Evolutionary conservation across 2,888 invertebrate genomes (phyloP).

Genomic region (Agrotis ipsilon): DNA sequence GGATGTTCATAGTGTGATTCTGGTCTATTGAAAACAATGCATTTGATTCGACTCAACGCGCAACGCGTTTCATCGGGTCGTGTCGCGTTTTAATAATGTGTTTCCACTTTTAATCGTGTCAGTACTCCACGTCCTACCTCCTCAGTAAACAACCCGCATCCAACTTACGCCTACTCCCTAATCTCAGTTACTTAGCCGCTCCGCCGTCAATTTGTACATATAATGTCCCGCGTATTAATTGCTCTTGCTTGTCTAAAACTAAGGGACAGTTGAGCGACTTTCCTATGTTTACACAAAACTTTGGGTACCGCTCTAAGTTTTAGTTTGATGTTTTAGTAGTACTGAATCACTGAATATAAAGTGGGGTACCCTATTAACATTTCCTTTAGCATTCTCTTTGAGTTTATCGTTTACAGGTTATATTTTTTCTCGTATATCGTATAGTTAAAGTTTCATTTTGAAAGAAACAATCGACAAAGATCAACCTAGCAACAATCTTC

Average conservation of each 20-base stretch:
- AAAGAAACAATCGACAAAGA: too few relatives aligned
- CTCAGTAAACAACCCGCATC: constrained; percentile 50
- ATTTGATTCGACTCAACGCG: too few relatives aligned
- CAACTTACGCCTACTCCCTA: constrained; percentile 55
- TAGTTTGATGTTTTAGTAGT: background rate
- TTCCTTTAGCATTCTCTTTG: background rate
- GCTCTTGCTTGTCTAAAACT: constrained; percentile 26
- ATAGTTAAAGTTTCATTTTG: background rate
- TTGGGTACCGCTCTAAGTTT: constrained; percentile 3
- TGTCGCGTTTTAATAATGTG: too few relatives aligned
- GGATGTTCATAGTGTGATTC: too few relatives aligned
- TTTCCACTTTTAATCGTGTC: too few relatives aligned
- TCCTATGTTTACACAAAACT: constrained; percentile 22
- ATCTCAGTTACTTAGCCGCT: constrained; percentile 64
- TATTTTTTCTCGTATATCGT: background rate
- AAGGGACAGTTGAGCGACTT: constrained; percentile 27
- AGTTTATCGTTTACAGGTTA: background rate
- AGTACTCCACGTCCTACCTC: constrained; percentile 9
- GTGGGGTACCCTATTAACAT: background rate
- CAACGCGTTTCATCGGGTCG: too few relatives aligned
- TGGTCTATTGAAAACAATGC: too few relatives aligned
- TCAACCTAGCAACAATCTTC: too few relatives aligned
- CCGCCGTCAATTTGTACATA: constrained; percentile 62
- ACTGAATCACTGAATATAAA: constrained; percentile 9
- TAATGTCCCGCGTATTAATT: constrained; percentile 61